Evolutionary conservation across 2,113 vertebrate species (phyloP), one percentile per base, ranked within the genome.

Genomic region (Macroglossus sobrinus): DNA sequence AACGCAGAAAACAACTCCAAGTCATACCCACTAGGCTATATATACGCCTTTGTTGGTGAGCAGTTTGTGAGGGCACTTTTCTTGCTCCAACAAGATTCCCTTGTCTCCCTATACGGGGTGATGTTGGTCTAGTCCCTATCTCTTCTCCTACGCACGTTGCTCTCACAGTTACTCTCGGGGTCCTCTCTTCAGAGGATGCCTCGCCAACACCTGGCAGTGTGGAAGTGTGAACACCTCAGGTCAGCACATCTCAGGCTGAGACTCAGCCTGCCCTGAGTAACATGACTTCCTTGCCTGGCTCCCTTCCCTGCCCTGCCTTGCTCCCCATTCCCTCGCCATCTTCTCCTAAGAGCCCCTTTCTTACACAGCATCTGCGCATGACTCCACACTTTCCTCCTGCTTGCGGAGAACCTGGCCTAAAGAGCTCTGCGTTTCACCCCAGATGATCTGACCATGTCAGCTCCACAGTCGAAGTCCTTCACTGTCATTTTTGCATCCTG

Each of bases 31-130:
- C 3, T 40, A 43, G 43, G 8, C 24, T 89, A 35, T 14, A 6
- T 4, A 16, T 21, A 71, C 43, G 68, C 4, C 26, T 35, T 30
- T 3, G 24, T 33, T 78, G 24, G 26, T 45, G 7, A 16, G 19
- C 55, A 16, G 1, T 22, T 57, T 81, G 14, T 33, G 18, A 79
- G 30, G 43, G 74, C 2, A 13, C 21, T 13, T n/a, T 35, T 38
- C 26, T 12, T 76, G 64, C 8, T 84, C 3, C 8, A 40, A 7
- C 1, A 5, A 26, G 16, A 57, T 4, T 35, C 22, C 40, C 21
- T 47, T 16, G 6, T 40, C 7, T 53, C 24, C 13, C 15, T 45
- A 7, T 4, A 26, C 2, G 1, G 7, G 0, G 0, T 3, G 26
- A 28, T 57, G 26, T 33, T 71, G 8, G 4, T 45, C 57, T 21